Base-by-base conservation (phyloP, 2,888 invertebrate species). In the Theretra japonica region DNA sequence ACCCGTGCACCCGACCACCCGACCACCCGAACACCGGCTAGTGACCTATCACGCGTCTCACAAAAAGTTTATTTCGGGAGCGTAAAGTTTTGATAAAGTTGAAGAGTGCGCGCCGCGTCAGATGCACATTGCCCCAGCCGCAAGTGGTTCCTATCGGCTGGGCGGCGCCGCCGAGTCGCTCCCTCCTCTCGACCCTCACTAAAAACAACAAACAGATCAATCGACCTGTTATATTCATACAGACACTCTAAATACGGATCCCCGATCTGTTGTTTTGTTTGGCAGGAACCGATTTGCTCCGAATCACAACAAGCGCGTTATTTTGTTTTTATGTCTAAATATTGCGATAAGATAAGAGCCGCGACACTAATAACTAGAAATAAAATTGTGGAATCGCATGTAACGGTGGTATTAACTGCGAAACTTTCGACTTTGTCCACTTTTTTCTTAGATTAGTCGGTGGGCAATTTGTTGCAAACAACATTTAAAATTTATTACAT, bases 141-240 rank as follows among this genome's bases (percentile, higher is more conserved):
- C 91, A 88, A 90, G 92, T 90, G 91, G 88, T 90, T 90, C 86
- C 86, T 86, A 88, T 83, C 89, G 89, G 88, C 86, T 86, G 88
- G 85, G 86, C 87, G 93, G 93, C 92, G 91, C 92, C 93, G 89
- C 84, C 85, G 83, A 83, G 93, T 86, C 93, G 92, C 90, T 90
- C 88, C 85, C 86, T 86, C 86, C 88, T 88, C 88, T 86, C 88
- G 86, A 84, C 89, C 86, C 86, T 85, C 84, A 87, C 89, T 90
- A 88, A 89, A 91, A 92, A 93, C 92, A 93, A 93, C 92, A 93
- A 93, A 93, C 94, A 93, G 90, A 93, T 91, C 90, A 90, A 92
- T 92, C 88, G 89, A 87, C 87, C 88, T 90, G 88, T 87, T 88
- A 88, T 85, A 85, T 83, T 86, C 86, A 85, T 86, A 84, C 86